These are phyloP conservation scores for Sebastes dallii DNA, from an alignment of 2,797 vertebrate species.

Conservation along the genomic window DNA sequence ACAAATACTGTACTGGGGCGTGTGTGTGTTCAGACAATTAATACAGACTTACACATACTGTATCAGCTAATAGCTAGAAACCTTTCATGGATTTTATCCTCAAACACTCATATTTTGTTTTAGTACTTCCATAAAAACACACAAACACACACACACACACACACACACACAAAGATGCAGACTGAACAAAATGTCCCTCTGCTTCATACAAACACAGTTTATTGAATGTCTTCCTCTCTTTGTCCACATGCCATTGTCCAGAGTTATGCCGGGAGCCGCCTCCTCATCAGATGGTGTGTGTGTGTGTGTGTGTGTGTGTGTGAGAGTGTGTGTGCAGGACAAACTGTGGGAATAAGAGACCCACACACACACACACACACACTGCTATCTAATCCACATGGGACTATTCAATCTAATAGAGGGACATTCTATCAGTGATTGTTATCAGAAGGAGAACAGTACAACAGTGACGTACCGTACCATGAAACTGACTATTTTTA, in stretches of 20 bases:
- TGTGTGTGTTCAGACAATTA: neutral
- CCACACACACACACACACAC: conserved; percentile 21
- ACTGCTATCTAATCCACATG: conserved; percentile 34
- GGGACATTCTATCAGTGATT: conserved; percentile 58
- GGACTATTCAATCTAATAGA: conserved; percentile 60
- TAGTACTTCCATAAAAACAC: neutral
- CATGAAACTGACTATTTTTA: conserved; percentile 46
- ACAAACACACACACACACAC: neutral
- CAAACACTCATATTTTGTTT: neutral
- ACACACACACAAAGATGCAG: too few species aligned
- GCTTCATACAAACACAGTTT: conserved; percentile 66
- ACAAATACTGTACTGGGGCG: neutral
- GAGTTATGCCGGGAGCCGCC: conserved; percentile 64
- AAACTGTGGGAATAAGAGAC: neutral
- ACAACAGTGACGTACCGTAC: neutral
- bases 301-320: neutral
- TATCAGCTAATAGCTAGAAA: neutral
- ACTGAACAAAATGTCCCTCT: conserved; percentile 57
- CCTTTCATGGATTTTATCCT: neutral
- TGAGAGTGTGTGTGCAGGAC: too few species aligned
- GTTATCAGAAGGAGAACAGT: conserved; percentile 58
- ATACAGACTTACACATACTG: neutral
- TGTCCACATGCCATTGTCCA: conserved; percentile 76
- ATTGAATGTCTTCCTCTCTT: conserved; percentile 79
- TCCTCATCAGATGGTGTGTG: conserved; percentile 28